Percentiles rank a stretch among this genome's conserved stretches.
These are phyloP conservation scores for Podargus strigoides DNA, from an alignment of 2,797 vertebrate species.

Conservation along the genomic window DNA sequence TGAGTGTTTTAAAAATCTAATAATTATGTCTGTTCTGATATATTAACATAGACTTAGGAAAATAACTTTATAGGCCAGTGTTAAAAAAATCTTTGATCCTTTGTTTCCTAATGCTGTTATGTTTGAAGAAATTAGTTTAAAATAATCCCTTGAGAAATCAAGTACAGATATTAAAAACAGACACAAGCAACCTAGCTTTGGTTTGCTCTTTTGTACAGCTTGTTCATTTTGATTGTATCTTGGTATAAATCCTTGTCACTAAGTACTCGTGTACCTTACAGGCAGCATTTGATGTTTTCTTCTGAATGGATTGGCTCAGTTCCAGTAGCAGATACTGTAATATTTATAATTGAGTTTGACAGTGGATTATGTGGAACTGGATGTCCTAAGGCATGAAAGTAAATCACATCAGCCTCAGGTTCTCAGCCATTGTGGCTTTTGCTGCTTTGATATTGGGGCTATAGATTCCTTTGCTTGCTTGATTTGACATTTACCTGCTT, in stretches of 20 bases:
- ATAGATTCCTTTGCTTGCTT: not conserved
- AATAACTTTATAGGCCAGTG: not conserved
- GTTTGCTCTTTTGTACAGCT: conserved; percentile 30
- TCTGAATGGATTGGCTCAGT: conserved; percentile 21
- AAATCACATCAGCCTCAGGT: conserved; percentile 1
- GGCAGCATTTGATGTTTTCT: conserved; percentile 28
- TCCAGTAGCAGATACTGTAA: conserved; percentile 37
- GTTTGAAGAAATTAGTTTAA: conserved; percentile 10
- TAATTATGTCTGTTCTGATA: not conserved
- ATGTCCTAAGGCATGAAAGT: conserved; percentile 25
- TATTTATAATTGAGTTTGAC: conserved; percentile 57
- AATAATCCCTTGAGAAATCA: not conserved
- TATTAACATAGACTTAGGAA: not conserved
- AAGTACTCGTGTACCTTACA: conserved; percentile 5
- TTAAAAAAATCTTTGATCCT: not conserved
- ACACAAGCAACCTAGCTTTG: not conserved
- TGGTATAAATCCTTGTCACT: conserved; percentile 37
- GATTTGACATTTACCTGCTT: not conserved
- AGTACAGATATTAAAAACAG: not conserved
- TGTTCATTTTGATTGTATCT: conserved; percentile 49
- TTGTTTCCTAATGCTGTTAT: not conserved
- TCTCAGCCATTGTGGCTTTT: not conserved
- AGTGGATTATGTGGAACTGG: conserved; percentile 22
- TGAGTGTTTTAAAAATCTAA: not conserved
- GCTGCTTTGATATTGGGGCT: not conserved